Evolutionary conservation across 2,113 vertebrate genomes (phyloP).

Genomic region (Coturnix japonica): DNA sequence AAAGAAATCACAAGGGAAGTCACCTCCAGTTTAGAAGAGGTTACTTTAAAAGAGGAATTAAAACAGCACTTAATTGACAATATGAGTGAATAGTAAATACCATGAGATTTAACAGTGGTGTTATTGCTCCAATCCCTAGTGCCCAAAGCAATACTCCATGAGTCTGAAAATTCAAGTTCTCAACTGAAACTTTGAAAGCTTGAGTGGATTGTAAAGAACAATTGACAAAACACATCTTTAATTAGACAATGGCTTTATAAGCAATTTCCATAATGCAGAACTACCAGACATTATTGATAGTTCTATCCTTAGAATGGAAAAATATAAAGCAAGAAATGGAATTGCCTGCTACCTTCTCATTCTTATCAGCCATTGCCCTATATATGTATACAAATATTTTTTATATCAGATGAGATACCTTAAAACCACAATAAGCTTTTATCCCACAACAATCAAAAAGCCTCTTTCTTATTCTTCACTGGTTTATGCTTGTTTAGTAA

Average conservation of each 20-base stretch:
- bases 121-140: background rate
- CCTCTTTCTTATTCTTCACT: background rate
- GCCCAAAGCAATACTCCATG: slow-evolving; percentile 10
- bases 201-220: slow-evolving; percentile 13
- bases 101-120: background rate
- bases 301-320: background rate
- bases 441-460: background rate
- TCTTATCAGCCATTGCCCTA: background rate
- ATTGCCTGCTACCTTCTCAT: background rate
- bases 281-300: background rate
- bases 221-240: slow-evolving; percentile 35
- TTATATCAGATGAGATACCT: background rate
- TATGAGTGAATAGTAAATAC: background rate
- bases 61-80: background rate
- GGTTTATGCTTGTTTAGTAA: background rate
- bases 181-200: background rate
- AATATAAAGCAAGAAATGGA: background rate
- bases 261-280: background rate
- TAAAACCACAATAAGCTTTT: background rate
- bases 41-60: slow-evolving; percentile 19
- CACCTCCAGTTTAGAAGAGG: background rate
- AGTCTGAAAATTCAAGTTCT: slow-evolving; percentile 26
- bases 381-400: background rate
- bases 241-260: slow-evolving; percentile 21
- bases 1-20: background rate